Percentiles rank a stretch among this genome's conserved stretches.
These are phyloP conservation scores for Cyclophora albipunctata DNA, from an alignment of 2,888 invertebrate species.

Conservation along the genomic window DNA sequence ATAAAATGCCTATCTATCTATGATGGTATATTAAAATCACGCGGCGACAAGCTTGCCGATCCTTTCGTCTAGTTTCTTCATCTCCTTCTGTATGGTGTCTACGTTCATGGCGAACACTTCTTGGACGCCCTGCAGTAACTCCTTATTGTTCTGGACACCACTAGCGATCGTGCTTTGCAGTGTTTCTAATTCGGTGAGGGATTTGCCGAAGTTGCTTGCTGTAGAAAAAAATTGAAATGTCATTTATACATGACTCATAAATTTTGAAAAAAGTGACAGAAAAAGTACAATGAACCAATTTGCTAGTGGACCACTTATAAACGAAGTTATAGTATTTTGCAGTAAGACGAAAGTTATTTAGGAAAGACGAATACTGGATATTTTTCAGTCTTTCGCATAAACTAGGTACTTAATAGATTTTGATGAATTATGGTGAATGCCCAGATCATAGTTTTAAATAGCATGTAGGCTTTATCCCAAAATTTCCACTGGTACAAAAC, in stretches of 20 bases:
- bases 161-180: conserved; percentile 82
- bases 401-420: too few relatives aligned
- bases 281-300: too few relatives aligned
- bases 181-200: conserved; percentile 86
- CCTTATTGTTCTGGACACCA: conserved; percentile 85
- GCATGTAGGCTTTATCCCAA: too few relatives aligned
- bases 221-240: conserved; percentile 15
- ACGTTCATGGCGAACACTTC: conserved; percentile 87
- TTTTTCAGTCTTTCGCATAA: too few relatives aligned
- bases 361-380: too few relatives aligned
- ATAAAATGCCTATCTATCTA: too few relatives aligned
- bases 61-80: conserved; percentile 83
- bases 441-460: too few relatives aligned
- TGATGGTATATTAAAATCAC: conserved; percentile 24
- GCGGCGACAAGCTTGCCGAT: conserved; percentile 76
- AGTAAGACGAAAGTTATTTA: too few relatives aligned
- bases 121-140: conserved; percentile 84
- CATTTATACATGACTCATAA: background rate
- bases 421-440: too few relatives aligned
- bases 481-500: too few relatives aligned
- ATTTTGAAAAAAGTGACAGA: background rate
- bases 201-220: conserved; percentile 92
- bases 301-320: too few relatives aligned
- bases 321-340: too few relatives aligned
- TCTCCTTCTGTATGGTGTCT: conserved; percentile 84